These are phyloP conservation scores for Lottia scabra DNA, from an alignment of 2,888 invertebrate species.

Conservation along the genomic window DNA sequence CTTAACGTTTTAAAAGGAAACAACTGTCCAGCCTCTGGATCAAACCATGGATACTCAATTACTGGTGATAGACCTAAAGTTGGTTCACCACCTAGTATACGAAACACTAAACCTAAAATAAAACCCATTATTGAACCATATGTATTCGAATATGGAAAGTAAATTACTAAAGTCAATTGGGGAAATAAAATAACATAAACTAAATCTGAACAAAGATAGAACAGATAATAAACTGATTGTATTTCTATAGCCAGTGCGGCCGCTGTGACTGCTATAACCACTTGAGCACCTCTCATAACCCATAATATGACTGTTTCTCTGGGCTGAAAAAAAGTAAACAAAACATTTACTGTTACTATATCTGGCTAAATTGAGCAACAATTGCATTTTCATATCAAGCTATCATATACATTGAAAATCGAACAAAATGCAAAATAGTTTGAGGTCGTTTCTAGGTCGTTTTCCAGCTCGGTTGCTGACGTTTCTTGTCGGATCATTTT, in stretches of 20 bases:
- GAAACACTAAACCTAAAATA: slow-evolving; percentile 41
- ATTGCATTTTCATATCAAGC: too few species aligned
- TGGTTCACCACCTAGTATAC: slow-evolving; percentile 26
- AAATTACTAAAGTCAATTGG: slow-evolving; percentile 96
- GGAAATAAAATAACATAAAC: slow-evolving; percentile 99
- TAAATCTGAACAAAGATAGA: slow-evolving; percentile 98
- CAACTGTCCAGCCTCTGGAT: slow-evolving; percentile 74
- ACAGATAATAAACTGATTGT: slow-evolving; percentile 95
- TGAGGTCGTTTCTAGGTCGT: too few species aligned
- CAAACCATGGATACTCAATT: slow-evolving; percentile 32
- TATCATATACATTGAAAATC: too few species aligned
- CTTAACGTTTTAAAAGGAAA: slow-evolving; percentile 96
- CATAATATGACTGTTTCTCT: slow-evolving; percentile 93
- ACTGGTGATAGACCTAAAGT: slow-evolving; percentile 18
- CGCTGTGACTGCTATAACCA: slow-evolving; percentile 81
- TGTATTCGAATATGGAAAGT: slow-evolving; percentile 94
- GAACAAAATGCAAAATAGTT: too few species aligned
- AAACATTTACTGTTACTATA: too few species aligned
- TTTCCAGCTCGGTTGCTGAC: too few species aligned
- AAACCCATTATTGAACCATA: slow-evolving; percentile 84
- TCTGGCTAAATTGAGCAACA: too few species aligned
- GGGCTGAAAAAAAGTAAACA: slow-evolving; percentile 73
- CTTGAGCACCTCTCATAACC: slow-evolving; percentile 87
- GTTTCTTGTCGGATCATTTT: too few species aligned
- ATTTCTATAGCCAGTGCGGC: slow-evolving; percentile 95